Percentiles rank a stretch among this genome's conserved stretches.
Evolutionary conservation across 1,140 invertebrate species (phyloP).

Genomic region (Trichoplusia ni): DNA sequence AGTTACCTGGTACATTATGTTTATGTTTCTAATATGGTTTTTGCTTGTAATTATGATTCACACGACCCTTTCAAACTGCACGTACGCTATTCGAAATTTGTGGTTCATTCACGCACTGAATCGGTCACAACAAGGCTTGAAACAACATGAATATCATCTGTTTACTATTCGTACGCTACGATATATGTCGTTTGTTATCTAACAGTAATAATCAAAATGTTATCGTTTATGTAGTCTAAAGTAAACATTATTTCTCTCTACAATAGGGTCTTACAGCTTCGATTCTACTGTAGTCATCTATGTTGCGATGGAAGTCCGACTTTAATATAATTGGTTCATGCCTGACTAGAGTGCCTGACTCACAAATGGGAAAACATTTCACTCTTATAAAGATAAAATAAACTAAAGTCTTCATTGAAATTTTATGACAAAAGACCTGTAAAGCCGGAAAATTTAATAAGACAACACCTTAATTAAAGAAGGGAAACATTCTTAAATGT

Average conservation of each 20-base stretch:
- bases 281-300: conserved; percentile 13
- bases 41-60: too few species aligned
- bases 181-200: background rate
- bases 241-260: background rate
- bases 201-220: background rate
- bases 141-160: background rate
- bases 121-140: too few species aligned
- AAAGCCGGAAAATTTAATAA: background rate
- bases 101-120: too few species aligned
- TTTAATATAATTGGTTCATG: conserved; percentile 8
- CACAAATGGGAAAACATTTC: conserved; percentile 8
- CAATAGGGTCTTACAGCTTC: conserved; percentile 11
- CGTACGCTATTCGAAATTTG: too few species aligned
- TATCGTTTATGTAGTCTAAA: background rate
- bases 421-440: background rate
- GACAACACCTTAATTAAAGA: too few species aligned
- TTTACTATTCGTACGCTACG: background rate
- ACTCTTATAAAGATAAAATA: background rate
- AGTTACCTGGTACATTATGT: too few species aligned
- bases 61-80: too few species aligned
- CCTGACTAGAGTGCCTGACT: background rate
- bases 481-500: too few species aligned
- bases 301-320: background rate
- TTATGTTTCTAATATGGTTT: too few species aligned
- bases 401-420: background rate